Evolutionary conservation across 2,797 vertebrate genomes (phyloP).

Genomic region (Oryzias dopingdopingensis): DNA sequence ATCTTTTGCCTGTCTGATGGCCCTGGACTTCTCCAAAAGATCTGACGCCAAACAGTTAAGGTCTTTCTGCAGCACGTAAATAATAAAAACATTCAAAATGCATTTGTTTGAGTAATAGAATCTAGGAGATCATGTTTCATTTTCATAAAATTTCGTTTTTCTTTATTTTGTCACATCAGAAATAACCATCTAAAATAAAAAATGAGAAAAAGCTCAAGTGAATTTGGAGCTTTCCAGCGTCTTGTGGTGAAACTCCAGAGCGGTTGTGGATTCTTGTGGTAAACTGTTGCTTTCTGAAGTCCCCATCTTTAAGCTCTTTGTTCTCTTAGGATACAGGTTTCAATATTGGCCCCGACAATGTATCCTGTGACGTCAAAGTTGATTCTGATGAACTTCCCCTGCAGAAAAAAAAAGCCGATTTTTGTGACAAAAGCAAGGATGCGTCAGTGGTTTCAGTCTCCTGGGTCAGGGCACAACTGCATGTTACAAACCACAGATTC

Average conservation of each 20-base stretch:
- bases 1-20: conserved; percentile 97
- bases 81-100: neutral
- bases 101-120: neutral
- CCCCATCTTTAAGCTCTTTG: conserved; percentile 1
- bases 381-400: conserved; percentile 81
- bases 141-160: neutral
- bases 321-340: conserved; percentile 76
- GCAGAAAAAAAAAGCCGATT: conserved; percentile 34
- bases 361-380: conserved; percentile 87
- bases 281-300: conserved; percentile 14
- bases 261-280: conserved; percentile 33
- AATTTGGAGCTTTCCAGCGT: conserved; percentile 5
- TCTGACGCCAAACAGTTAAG: conserved; percentile 82
- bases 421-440: neutral
- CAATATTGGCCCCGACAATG: conserved; percentile 94
- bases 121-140: neutral
- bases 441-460: neutral
- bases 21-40: conserved; percentile 95
- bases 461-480: conserved; percentile 3
- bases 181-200: conserved; percentile 24
- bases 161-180: conserved; percentile 6
- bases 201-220: conserved; percentile 15
- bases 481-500: conserved; percentile 23
- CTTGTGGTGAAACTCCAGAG: conserved; percentile 11
- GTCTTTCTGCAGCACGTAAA: conserved; percentile 32